Conservation (phyloP, 2,113 vertebrate genomes). For the Dolichallabes microphthalmus region DNA sequence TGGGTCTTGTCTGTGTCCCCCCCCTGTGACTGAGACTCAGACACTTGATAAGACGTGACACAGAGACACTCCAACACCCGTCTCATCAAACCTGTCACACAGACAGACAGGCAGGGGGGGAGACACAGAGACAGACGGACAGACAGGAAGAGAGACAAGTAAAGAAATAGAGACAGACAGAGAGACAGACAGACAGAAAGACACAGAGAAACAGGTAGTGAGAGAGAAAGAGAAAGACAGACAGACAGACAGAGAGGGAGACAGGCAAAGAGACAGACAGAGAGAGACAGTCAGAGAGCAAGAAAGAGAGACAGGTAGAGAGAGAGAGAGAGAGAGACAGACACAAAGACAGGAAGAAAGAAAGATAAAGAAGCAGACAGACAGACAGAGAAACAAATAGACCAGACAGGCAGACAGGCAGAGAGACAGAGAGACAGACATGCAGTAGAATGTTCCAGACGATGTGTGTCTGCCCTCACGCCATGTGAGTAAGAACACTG, state of each 20-base stretch:
- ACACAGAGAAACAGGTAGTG: too few relatives aligned
- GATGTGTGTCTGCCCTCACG: too few relatives aligned
- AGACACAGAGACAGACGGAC: background rate
- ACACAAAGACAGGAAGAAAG: too few relatives aligned
- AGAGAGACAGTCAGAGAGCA: background rate
- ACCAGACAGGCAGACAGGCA: background rate
- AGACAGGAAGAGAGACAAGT: too few relatives aligned
- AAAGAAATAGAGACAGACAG: background rate
- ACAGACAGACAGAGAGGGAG: background rate
- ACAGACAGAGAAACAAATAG: too few relatives aligned
- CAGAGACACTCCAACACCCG: background rate
- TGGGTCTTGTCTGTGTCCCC: background rate
- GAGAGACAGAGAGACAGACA: too few relatives aligned
- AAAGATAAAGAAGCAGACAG: too few relatives aligned
- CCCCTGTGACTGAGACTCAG: constrained; percentile 21
- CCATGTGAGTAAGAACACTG: too few relatives aligned
- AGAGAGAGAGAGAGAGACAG: too few relatives aligned
- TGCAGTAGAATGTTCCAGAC: too few relatives aligned
- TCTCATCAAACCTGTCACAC: background rate
- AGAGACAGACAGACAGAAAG: background rate
- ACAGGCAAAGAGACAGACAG: background rate
- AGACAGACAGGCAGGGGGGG: background rate
- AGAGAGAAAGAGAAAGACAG: background rate
- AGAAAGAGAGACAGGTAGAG: too few relatives aligned
- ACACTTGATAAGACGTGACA: constrained; percentile 27